These are phyloP conservation scores for Bombus impatiens DNA, from an alignment of 1,140 invertebrate genomes.

Conservation along the genomic window DNA sequence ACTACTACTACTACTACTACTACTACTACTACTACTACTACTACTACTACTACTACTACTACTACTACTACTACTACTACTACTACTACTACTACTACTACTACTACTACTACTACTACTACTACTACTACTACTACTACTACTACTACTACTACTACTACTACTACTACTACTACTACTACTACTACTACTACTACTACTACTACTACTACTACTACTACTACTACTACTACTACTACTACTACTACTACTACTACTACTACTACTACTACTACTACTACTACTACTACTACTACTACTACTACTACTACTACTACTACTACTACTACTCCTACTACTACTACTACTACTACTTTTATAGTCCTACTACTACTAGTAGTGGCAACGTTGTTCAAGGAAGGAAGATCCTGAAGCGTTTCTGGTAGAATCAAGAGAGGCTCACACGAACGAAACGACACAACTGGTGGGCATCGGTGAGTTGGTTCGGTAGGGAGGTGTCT, in stretches of 20 bases:
- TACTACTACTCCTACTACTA: slow-evolving; percentile 42
- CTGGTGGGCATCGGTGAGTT: slow-evolving; percentile 60
- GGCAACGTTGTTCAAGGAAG: slow-evolving; percentile 46
- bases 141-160: slow-evolving; percentile 68
- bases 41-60: slow-evolving; percentile 30
- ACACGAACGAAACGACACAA: slow-evolving; percentile 59
- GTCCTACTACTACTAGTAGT: slow-evolving; percentile 2
- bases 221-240: too few relatives aligned
- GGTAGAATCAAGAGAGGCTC: slow-evolving; percentile 59
- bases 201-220: too few relatives aligned
- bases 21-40: slow-evolving; percentile 50
- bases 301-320: slow-evolving; percentile 58
- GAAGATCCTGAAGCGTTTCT: slow-evolving; percentile 63
- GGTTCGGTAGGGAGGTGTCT: slow-evolving; percentile 82
- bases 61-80: slow-evolving; percentile 46
- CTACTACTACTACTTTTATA: slow-evolving; percentile 42
- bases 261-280: slow-evolving; percentile 50
- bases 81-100: slow-evolving; percentile 67
- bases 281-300: slow-evolving; percentile 48
- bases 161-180: slow-evolving; percentile 28
- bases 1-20: slow-evolving; percentile 52
- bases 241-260: not conserved
- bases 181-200: slow-evolving; percentile 64
- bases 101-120: slow-evolving; percentile 48
- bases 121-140: slow-evolving; percentile 56